Evolutionary conservation across 2,113 vertebrate genomes (phyloP), one percentile per base, ranked within the genome.

Genomic region (Sinocyclocheilus maitianheensis): DNA sequence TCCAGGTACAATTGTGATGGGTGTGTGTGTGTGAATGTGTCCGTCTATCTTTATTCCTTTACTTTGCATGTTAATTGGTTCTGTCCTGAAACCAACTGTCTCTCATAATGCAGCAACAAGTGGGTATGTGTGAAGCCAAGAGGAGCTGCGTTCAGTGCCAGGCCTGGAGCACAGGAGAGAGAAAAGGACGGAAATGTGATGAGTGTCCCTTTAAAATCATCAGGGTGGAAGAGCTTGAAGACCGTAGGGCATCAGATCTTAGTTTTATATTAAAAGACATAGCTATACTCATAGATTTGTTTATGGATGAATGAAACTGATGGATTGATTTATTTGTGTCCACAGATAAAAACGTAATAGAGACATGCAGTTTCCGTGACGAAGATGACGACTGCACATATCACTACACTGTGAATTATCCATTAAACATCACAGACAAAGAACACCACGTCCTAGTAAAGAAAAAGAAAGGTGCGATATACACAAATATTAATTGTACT

Each of bases 321-420:
- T 72, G 51, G 20, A 24, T 43, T n/a, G 11, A 53, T 79, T 34
- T 14, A 71, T 62, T 1, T 83, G 46, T 87, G 46, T 86, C 85
- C 88, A 67, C 89, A 95, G 96, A 77, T 0, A 90, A 95, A 22
- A 88, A 94, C 4, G 94, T 94, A 91, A 89, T 94, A 0, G 95
- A 97, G 63, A 81, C 91, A 0, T 99, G 98, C 91, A 95, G 93
- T 1, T 99, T 97, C 94, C 96, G 96, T 60, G 98, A 99, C 0
- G 97, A 99, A 87, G 97, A 98, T 0, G 97, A 99, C 0, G 98
- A 99, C 88, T 99, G 98, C 79, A 97, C 94, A 0, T 99, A 97
- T 89, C 90, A 95, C 88, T 99, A 98, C 91, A 96, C 94, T 0
- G 94, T 96, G 72, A 94, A 97, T 80, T 92, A 93, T 8, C 89